Base-by-base conservation (phyloP, 2,797 vertebrate genomes). In the Furcifer pardalis region DNA sequence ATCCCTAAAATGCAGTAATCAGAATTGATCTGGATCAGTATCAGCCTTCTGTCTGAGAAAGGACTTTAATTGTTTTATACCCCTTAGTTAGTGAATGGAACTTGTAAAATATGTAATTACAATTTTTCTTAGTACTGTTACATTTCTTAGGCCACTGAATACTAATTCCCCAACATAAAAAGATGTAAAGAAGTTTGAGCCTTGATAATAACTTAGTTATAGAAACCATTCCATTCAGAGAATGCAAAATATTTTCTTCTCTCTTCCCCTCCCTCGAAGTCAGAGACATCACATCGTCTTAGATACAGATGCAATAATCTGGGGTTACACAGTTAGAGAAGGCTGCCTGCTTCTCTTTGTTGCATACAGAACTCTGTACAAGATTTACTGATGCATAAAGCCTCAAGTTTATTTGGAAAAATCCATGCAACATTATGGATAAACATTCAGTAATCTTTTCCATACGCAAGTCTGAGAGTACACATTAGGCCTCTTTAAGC, bases 371-470 rank as follows among this genome's bases (percentile, higher is more conserved):
- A 80, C 0, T 72, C 44, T 73, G 59, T 59, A 73, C 60, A 78
- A 76, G 4, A 10, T 76, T 87, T 56, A 74, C 17, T 56, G 46
- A 85, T 59, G 32, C 17, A 84, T 77, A 82, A 90, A 71, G 74
- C 73, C 79, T 40, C n/a, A 72, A n/a, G 78, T 73, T 77, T 66
- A 72, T 84, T 81, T 84, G 79, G 79, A 85, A 84, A 87, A 81
- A 80, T 32, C 0, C 81, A 82, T 44, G 75, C 4, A 23, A 30
- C 77, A 8, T 21, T 7, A 49, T 2, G 82, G 72, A 74, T 23
- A 89, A 82, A 77, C 1, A 0, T 71, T 85, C 52, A 79, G 62
- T 27, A 85, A 79, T 63, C 76, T 89, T 59, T 35, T 86, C 59
- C 71, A 79, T 40, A 65, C n/a, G 6, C 35, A 84, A 75, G 82